phyloP scores from a whole-genome alignment of 2,888 invertebrate species.

The Acanthoscelides obtectus region DNA sequence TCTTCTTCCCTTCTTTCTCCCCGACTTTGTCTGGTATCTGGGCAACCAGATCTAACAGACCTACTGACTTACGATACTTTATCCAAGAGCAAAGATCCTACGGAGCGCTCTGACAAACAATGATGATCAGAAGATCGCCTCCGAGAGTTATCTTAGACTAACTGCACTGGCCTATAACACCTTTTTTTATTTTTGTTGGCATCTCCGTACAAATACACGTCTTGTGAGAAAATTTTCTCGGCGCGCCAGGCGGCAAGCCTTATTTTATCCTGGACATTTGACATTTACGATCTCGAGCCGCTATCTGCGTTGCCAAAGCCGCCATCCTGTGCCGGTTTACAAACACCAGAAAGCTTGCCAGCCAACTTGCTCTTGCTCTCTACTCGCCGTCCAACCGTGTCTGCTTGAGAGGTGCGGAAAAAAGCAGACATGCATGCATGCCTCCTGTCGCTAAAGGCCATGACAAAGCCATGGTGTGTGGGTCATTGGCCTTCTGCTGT shows the following conservation, averaged over 20 bases:
- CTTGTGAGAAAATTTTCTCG: not conserved
- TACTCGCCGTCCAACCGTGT: not conserved
- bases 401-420: not conserved
- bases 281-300: not conserved
- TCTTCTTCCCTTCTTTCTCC: too few species aligned
- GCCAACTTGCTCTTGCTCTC: not conserved
- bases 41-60: too few species aligned
- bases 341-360: too few species aligned
- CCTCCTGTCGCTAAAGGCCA: not conserved
- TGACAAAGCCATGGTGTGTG: not conserved
- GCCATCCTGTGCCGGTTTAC: too few species aligned
- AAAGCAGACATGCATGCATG: not conserved
- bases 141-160: not conserved
- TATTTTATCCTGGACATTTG: conserved; percentile 1
- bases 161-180: not conserved
- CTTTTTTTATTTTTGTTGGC: not conserved
- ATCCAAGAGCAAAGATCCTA: too few species aligned
- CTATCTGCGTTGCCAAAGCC: not conserved
- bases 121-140: too few species aligned
- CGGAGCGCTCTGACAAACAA: too few species aligned
- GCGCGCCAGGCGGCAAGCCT: not conserved
- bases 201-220: not conserved
- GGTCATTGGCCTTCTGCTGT: not conserved
- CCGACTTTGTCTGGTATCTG: too few species aligned
- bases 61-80: too few species aligned